Base-by-base conservation (phyloP, 2,113 vertebrate genomes). In the Stictonetta naevosa region DNA sequence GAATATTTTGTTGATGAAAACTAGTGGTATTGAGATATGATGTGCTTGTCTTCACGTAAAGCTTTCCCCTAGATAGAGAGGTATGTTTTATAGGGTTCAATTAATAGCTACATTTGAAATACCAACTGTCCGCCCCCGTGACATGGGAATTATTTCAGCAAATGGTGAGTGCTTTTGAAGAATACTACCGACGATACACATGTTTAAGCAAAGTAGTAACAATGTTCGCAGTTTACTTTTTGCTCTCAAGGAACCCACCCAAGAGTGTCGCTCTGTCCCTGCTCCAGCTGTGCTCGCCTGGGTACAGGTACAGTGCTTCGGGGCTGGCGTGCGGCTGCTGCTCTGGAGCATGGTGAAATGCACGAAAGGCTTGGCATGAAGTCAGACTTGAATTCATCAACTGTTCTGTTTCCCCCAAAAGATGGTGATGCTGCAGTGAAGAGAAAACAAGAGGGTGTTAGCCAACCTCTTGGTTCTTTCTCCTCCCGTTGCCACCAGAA, bases 1-100 rank as follows among this genome's bases (percentile, higher is more conserved):
- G 86, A 86, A 92, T 68, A 85, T 86, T 91, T 94, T 81, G 22
- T 28, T 63, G 93, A 76, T 96, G 96, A 95, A 95, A 96, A 93
- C 38, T 86, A n/a, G 86, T 64, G 38, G 34, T 90, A 67, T 36
- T 96, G 83, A 88, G 94, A 67, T 77, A 63, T 29, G 66, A 68
- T 36, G 77, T 64, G 58, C 86, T 94, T 96, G 93, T 93, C 90
- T 84, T 74, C 86, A 92, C 69, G 2, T 93, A 60, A 81, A 56
- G 28, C 44, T 94, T 86, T 92, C 92, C 86, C 66, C 64, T 86
- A 60, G 76, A 71, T 56, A 77, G 50, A 80, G 59, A 93, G 33
- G n/a, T 68, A 1, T 93, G 33, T 92, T 92, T 94, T 84, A 38
- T 68, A 82, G 38, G 25, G 38, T 91, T 97, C 46, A 52, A 4